These are phyloP conservation scores for Leptoclinus maculatus DNA, from an alignment of 2,797 vertebrate genomes.

Conservation along the genomic window DNA sequence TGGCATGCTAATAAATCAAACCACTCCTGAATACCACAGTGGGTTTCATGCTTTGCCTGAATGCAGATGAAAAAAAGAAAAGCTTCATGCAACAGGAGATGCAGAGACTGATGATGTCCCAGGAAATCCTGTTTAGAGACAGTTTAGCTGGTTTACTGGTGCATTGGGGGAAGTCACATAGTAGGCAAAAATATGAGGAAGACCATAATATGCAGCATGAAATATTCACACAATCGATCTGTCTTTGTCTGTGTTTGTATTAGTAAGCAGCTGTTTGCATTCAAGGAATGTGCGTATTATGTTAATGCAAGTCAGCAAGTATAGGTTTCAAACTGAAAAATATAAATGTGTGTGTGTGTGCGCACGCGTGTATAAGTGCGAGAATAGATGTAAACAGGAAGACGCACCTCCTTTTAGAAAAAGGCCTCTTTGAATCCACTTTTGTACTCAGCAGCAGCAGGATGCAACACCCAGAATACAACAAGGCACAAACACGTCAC, in stretches of 20 bases:
- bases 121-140: slow-evolving; percentile 56
- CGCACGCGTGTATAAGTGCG: slow-evolving; percentile 14
- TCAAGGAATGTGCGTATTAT: neutral
- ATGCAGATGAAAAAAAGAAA: slow-evolving; percentile 17
- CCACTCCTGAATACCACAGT: neutral
- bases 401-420: slow-evolving; percentile 63
- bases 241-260: neutral
- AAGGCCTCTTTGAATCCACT: slow-evolving; percentile 70
- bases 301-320: neutral
- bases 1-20: slow-evolving; percentile 17
- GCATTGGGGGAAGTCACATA: slow-evolving; percentile 30
- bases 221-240: neutral
- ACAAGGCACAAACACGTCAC: slow-evolving; percentile 56
- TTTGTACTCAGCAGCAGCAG: slow-evolving; percentile 66
- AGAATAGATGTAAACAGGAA: slow-evolving; percentile 72
- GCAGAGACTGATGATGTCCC: slow-evolving; percentile 40
- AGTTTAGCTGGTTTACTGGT: slow-evolving; percentile 34
- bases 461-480: slow-evolving; percentile 73
- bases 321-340: slow-evolving; percentile 1
- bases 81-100: neutral
- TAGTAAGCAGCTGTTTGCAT: neutral
- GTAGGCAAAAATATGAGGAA: slow-evolving; percentile 3
- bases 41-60: slow-evolving; percentile 2
- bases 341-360: neutral
- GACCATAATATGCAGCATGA: neutral